Evolutionary conservation across 2,113 vertebrate genomes (phyloP).

Genomic region (Chaetura pelagica): DNA sequence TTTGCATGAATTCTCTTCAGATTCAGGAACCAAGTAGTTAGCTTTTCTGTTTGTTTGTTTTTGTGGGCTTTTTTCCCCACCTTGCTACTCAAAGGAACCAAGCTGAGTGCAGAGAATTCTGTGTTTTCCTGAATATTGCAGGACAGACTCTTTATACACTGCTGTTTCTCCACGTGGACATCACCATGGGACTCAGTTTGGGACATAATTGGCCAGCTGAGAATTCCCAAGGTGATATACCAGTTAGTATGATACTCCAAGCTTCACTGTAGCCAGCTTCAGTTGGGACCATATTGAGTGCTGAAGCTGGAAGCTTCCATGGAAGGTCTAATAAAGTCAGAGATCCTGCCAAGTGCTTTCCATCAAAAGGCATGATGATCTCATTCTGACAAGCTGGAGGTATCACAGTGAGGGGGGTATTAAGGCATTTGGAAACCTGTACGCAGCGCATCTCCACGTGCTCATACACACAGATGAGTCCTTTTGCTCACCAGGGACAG

Average conservation of each 20-base stretch:
- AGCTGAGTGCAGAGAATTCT: background rate
- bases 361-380: background rate
- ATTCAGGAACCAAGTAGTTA: background rate
- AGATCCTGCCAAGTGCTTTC: background rate
- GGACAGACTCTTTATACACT: background rate
- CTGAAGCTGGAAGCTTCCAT: background rate
- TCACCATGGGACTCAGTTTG: background rate
- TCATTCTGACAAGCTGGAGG: background rate
- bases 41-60: background rate
- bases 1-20: background rate
- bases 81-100: background rate
- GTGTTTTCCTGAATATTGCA: background rate
- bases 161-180: background rate
- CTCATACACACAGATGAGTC: background rate
- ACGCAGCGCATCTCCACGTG: fast-evolving
- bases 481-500: background rate
- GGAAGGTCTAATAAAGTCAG: background rate
- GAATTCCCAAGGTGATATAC: background rate
- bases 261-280: background rate
- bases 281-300: background rate
- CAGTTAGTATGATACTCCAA: background rate
- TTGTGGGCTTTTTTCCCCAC: background rate
- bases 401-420: background rate
- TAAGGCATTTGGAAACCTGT: background rate
- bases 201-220: background rate